A percentile compares a stretch with the other conserved stretches of the same genome.
Conservation (phyloP, 2,113 vertebrate species). For the Microcebus jonahi region DNA sequence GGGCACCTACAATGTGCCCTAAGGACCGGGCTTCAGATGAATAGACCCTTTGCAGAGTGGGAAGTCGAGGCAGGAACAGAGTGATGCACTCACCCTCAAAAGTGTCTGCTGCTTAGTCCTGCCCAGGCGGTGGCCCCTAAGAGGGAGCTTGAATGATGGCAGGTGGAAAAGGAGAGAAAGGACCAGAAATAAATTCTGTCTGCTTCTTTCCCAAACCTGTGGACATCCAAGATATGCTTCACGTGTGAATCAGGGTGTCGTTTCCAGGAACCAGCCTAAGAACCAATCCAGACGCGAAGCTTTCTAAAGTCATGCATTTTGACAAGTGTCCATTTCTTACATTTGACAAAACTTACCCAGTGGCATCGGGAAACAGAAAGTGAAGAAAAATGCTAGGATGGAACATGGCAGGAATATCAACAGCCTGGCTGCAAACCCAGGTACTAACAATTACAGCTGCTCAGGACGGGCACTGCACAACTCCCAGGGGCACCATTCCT, state of each 20-base stretch:
- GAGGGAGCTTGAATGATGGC: neutral
- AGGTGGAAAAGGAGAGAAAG: neutral
- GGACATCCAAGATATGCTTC: constrained; percentile 56
- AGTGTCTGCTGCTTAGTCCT: neutral
- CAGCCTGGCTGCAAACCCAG: constrained; percentile 4
- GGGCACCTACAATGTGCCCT: neutral
- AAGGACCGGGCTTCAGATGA: neutral
- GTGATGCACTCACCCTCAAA: neutral
- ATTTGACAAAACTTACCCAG: too few species aligned
- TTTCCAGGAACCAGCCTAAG: constrained; percentile 71
- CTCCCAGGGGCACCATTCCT: neutral
- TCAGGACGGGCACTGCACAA: neutral
- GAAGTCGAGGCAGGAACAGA: neutral
- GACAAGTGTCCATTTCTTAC: constrained; percentile 76
- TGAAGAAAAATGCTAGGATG: constrained; percentile 45
- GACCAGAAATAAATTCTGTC: constrained; percentile 68
- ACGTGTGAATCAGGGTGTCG: constrained; percentile 64
- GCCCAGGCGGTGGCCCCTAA: neutral
- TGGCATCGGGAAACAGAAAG: too few species aligned
- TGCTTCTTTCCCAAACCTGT: constrained; percentile 49
- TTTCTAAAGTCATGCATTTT: constrained; percentile 81
- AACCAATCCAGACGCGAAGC: constrained; percentile 68
- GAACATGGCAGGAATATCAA: constrained; percentile 49
- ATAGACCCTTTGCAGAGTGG: neutral
- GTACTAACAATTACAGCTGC: neutral